Evolutionary conservation across 2,113 vertebrate genomes (phyloP).

Genomic region (Centropus bengalensis): DNA sequence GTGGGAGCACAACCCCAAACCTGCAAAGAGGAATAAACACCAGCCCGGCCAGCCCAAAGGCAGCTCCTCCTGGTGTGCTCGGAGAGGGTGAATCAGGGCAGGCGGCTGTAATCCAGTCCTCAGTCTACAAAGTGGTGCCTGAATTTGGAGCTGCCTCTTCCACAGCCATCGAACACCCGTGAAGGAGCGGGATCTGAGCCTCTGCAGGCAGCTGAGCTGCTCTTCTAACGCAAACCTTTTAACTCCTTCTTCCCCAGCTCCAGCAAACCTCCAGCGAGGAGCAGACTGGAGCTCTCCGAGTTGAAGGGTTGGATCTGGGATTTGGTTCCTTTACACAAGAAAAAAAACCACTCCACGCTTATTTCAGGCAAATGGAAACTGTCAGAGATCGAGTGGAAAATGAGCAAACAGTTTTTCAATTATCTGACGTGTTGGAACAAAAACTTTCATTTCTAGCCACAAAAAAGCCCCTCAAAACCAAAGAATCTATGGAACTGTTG

Average conservation of each 20-base stretch:
- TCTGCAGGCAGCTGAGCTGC: neutral
- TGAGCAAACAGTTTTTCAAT: neutral
- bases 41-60: neutral
- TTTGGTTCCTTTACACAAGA: neutral
- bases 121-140: neutral
- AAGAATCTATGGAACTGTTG: rapidly evolving
- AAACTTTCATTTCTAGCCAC: neutral
- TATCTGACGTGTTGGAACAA: neutral
- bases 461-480: neutral
- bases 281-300: neutral
- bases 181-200: neutral
- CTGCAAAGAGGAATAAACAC: neutral
- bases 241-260: slow-evolving; percentile 23
- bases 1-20: neutral
- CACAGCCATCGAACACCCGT: neutral
- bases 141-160: neutral
- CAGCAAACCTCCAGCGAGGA: neutral
- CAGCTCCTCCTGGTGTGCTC: neutral
- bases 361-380: neutral
- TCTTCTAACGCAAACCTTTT: neutral
- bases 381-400: neutral
- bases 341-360: neutral
- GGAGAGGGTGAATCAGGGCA: neutral
- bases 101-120: neutral
- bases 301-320: neutral